Evolutionary conservation across 2,113 vertebrate species (phyloP).

Genomic region (Indri indri): DNA sequence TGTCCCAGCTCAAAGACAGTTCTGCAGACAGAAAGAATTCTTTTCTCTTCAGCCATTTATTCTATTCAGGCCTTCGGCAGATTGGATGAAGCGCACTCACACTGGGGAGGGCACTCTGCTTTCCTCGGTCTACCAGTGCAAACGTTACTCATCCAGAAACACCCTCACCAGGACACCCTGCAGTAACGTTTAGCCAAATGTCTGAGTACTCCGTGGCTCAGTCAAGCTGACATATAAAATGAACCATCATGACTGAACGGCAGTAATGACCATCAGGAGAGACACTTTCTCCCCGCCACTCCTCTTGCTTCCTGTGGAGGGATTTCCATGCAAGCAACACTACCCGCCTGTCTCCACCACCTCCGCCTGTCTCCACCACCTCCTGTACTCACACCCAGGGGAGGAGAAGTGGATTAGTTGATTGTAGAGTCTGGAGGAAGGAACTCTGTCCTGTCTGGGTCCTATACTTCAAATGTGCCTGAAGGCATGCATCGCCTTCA

Average conservation of each 20-base stretch:
- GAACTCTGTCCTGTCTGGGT: neutral
- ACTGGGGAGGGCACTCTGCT: neutral
- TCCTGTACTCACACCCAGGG: neutral
- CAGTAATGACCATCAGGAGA: neutral
- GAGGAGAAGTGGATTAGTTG: neutral
- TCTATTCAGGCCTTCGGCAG: neutral
- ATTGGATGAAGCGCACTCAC: neutral
- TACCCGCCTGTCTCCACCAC: neutral
- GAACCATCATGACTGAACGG: neutral
- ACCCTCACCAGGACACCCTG: neutral
- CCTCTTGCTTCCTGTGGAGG: neutral
- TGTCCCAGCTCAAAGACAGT: neutral
- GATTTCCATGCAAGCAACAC: neutral
- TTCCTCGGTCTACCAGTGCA: neutral
- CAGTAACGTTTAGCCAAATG: neutral
- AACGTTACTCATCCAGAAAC: no score
- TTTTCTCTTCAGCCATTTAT: neutral
- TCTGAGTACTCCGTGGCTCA: neutral
- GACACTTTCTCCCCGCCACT: neutral
- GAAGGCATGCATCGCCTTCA: accelerated
- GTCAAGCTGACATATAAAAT: neutral
- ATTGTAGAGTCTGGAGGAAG: neutral
- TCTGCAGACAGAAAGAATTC: neutral
- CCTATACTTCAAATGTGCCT: no score
- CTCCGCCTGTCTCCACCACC: neutral